Conservation (phyloP, 2,113 vertebrate species). For the Aldabrachelys gigantea region DNA sequence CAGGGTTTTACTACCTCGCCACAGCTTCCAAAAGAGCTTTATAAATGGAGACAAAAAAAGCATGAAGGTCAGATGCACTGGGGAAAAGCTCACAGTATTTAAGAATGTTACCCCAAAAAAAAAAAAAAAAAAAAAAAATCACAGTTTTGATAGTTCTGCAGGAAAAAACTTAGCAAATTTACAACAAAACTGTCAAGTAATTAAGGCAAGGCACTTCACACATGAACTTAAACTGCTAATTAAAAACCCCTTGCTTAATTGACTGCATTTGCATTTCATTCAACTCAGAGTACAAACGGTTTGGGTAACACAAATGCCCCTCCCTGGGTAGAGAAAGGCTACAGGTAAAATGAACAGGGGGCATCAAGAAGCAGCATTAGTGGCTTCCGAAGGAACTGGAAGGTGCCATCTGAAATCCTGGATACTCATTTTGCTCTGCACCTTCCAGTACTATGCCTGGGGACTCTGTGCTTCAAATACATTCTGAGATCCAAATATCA, state of each 20-base stretch:
- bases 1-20: not conserved
- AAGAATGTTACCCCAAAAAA: conserved; percentile 55
- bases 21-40: conserved; percentile 16
- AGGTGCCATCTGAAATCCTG: not conserved
- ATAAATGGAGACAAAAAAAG: conserved; percentile 9
- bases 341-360: conserved; percentile 29
- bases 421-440: not conserved
- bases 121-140: conserved; percentile 48
- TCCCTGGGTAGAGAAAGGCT: conserved; percentile 38
- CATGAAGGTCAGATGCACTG: conserved; percentile 53
- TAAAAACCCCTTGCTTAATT: conserved; percentile 90
- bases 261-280: conserved; percentile 89
- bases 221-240: conserved; percentile 90
- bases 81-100: conserved; percentile 37
- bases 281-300: conserved; percentile 73
- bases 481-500: fast-evolving
- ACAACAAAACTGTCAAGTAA: conserved; percentile 89
- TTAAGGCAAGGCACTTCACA: conserved; percentile 87
- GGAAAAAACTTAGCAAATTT: conserved; percentile 82
- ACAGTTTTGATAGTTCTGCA: conserved; percentile 82
- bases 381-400: not conserved
- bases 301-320: conserved; percentile 61
- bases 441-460: not conserved
- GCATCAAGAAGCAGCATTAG: not conserved
- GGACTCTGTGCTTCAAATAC: not conserved